Conservation (phyloP, 2,113 vertebrate species). For the Labeo catla region DNA sequence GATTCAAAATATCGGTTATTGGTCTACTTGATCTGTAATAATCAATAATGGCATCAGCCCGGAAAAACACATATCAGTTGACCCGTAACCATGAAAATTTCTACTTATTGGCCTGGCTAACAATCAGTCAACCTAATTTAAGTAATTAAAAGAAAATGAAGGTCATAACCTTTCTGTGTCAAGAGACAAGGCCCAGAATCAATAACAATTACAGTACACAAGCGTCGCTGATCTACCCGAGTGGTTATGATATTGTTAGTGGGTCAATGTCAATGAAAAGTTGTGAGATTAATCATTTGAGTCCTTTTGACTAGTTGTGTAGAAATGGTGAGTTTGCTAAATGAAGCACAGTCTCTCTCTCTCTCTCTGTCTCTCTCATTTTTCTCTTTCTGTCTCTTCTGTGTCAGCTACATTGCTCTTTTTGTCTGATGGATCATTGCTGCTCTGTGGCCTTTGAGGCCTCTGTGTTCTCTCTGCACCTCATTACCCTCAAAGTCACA, state of each 20-base stretch:
- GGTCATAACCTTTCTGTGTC: no score
- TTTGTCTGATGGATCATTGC: constrained; percentile 53
- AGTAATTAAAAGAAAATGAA: no score
- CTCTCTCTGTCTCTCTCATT: background rate
- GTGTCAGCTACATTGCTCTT: constrained; percentile 49
- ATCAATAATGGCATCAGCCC: no score
- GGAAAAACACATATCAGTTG: no score
- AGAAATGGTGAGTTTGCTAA: background rate
- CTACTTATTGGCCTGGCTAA: no score
- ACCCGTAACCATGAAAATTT: no score
- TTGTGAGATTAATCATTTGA: constrained; percentile 1
- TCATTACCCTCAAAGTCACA: constrained; percentile 48
- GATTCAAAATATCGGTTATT: no score
- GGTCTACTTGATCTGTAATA: no score
- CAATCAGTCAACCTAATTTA: no score
- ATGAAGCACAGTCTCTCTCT: constrained; percentile 17
- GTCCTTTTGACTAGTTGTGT: background rate
- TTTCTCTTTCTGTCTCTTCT: background rate
- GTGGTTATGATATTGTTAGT: background rate
- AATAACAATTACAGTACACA: background rate
- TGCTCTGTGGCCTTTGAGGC: constrained; percentile 38
- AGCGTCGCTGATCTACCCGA: background rate
- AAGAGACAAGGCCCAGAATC: no score
- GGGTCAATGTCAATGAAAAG: background rate
- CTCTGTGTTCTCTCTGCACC: constrained; percentile 30